Base-by-base conservation (phyloP, 2,888 invertebrate genomes). In the Drosophila borborema region DNA sequence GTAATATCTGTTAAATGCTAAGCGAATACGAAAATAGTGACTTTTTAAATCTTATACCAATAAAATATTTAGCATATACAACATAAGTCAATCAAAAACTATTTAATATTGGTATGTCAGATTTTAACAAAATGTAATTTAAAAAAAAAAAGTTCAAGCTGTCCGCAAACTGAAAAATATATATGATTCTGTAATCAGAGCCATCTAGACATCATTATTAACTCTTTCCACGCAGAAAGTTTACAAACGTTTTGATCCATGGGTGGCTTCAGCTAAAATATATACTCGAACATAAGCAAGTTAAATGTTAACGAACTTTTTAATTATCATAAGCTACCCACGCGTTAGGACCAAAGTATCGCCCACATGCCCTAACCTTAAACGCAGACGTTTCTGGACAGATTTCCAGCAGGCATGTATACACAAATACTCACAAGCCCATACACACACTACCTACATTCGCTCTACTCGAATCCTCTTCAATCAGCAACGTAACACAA, bases 401-500 rank as follows among this genome's bases (percentile, higher is more conserved):
- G 36, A 70, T 70, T 61, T 56, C 14, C 20, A 49, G 34, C 51
- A 20, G 45, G 36, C 58, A 36, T 34, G 46, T 14, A 46, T 23
- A 23, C 23, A 23, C 16, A 46, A 46, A 46, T 23, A 46, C 46
- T 23, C 8, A 16, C 3, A 14, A 46, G 45, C 23, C 8, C 8
- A 41, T 31, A 40, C 23, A 48, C 53, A 61, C 18, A 54, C 23
- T 23, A 14, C 38, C 53, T 53, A 53, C 38, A 46, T 69, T 64
- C 72, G 77, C 77, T 73, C 69, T 74, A 60, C 80, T 76, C 81
- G 76, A 76, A 82, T 73, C 76, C 83, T 75, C 86, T 88, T 88
- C 83, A 76, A 86, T 88, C 88, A 85, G 80, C 75, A 85, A 82
- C 75, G 80, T 82, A 75, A 70, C 78, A 70, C 72, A 62, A 55